A percentile compares a stretch with the other conserved stretches of the same genome.
These are phyloP conservation scores for Rhamnusium bicolor DNA, from an alignment of 2,888 invertebrate genomes.

Conservation along the genomic window DNA sequence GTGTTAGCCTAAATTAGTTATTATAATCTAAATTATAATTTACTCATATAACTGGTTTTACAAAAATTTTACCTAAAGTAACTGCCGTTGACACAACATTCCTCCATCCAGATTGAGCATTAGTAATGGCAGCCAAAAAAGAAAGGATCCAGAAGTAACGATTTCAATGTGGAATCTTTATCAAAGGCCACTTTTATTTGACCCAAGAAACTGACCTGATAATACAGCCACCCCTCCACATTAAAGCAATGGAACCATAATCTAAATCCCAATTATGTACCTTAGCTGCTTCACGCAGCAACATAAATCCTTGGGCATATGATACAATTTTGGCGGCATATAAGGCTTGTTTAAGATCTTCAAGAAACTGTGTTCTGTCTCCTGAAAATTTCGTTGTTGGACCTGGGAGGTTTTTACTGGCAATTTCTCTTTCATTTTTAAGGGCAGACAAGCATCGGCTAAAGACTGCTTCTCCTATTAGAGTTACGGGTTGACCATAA, in stretches of 20 bases:
- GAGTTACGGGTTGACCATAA: constrained; percentile 96
- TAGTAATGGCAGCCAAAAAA: constrained; percentile 88
- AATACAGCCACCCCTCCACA: constrained; percentile 99
- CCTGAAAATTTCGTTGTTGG: constrained; percentile 78
- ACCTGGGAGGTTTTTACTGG: constrained; percentile 84
- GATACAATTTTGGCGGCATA: constrained; percentile 99
- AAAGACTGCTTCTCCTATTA: constrained; percentile 99
- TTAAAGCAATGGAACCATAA: constrained; percentile 97
- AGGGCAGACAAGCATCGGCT: constrained; percentile 95
- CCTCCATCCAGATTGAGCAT: constrained; percentile 89
- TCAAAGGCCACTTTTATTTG: constrained; percentile 96
- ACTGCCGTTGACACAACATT: constrained; percentile 83
- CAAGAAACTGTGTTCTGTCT: constrained; percentile 85
- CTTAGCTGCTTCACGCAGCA: constrained; percentile 92
- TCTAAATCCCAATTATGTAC: constrained; percentile 95
- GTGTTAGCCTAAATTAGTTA: not conserved
- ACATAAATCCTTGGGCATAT: constrained; percentile 97
- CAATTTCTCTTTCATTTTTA: constrained; percentile 88
- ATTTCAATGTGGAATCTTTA: constrained; percentile 87
- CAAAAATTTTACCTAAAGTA: constrained; percentile 61
- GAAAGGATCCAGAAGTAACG: constrained; percentile 93
- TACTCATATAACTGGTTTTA: not conserved
- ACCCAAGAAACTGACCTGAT: constrained; percentile 91
- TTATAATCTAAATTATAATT: not conserved
- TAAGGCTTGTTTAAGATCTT: constrained; percentile 88